A percentile compares a stretch with the other conserved stretches of the same genome.
Evolutionary conservation across 2,888 invertebrate species (phyloP).

Genomic region (Morpho achilles): DNA sequence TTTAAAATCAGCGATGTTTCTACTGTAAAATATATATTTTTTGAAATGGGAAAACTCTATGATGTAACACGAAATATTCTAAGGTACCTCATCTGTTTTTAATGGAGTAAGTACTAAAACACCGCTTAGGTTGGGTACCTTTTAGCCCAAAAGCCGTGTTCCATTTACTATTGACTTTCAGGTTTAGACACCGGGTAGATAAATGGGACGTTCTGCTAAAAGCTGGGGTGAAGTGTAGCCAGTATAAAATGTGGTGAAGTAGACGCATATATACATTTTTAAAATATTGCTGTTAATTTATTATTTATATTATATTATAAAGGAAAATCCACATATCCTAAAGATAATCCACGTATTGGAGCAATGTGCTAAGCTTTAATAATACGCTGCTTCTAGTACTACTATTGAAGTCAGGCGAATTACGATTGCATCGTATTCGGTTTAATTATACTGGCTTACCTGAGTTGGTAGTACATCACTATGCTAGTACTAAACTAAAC

Average conservation of each 20-base stretch:
- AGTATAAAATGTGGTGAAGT: not conserved
- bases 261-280: too few relatives aligned
- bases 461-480: too few relatives aligned
- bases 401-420: too few relatives aligned
- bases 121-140: slow-evolving; percentile 13
- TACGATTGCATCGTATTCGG: too few relatives aligned
- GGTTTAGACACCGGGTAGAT: slow-evolving; percentile 20
- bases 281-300: too few relatives aligned
- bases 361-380: too few relatives aligned
- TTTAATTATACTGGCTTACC: too few relatives aligned
- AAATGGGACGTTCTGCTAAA: slow-evolving; percentile 21
- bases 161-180: slow-evolving; percentile 23
- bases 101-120: slow-evolving; percentile 12
- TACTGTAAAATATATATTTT: not conserved
- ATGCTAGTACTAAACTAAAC: too few relatives aligned
- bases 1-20: not conserved
- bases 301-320: too few relatives aligned
- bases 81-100: slow-evolving; percentile 16
- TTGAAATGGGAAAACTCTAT: not conserved
- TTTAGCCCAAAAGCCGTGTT: slow-evolving; percentile 17
- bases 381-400: too few relatives aligned
- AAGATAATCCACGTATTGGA: too few relatives aligned
- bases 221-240: slow-evolving; percentile 14
- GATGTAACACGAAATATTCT: not conserved
- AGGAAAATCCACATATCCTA: too few relatives aligned